Evolutionary conservation across 2,113 vertebrate species (phyloP).

Genomic region (Mustela nigripes): DNA sequence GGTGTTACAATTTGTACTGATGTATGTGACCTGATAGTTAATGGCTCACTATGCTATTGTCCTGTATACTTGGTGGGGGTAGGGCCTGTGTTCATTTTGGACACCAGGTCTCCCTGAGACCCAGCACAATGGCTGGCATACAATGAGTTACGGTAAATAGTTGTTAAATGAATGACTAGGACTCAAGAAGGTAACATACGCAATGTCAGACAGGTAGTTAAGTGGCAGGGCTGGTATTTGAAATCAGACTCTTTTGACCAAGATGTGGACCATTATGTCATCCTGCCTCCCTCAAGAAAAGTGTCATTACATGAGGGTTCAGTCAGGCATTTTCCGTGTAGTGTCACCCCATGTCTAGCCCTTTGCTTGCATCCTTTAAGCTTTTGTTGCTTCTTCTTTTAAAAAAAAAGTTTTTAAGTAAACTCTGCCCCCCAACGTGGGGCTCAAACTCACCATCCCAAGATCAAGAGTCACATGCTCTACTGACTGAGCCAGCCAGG

Average conservation of each 20-base stretch:
- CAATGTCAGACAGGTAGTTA: neutral
- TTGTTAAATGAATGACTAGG: neutral
- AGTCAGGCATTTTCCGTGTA: neutral
- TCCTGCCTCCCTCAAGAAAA: neutral
- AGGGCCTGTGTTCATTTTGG: neutral
- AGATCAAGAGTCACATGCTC: neutral
- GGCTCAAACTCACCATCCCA: neutral
- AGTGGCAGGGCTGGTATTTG: neutral
- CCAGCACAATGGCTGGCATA: neutral
- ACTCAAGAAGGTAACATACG: neutral
- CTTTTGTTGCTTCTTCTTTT: neutral
- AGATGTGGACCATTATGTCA: neutral
- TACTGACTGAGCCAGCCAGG: neutral
- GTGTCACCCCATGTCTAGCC: neutral
- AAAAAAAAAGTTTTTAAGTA: neutral
- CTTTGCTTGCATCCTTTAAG: neutral
- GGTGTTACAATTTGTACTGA: neutral
- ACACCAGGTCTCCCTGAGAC: neutral
- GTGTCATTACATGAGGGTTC: neutral
- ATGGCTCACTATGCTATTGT: neutral
- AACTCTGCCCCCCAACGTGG: neutral
- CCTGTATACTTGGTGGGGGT: neutral
- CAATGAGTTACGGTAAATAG: neutral
- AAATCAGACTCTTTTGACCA: neutral
- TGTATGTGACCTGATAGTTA: neutral